phyloP scores from a whole-genome alignment of 2,113 vertebrate species.

The Megalops atlanticus region DNA sequence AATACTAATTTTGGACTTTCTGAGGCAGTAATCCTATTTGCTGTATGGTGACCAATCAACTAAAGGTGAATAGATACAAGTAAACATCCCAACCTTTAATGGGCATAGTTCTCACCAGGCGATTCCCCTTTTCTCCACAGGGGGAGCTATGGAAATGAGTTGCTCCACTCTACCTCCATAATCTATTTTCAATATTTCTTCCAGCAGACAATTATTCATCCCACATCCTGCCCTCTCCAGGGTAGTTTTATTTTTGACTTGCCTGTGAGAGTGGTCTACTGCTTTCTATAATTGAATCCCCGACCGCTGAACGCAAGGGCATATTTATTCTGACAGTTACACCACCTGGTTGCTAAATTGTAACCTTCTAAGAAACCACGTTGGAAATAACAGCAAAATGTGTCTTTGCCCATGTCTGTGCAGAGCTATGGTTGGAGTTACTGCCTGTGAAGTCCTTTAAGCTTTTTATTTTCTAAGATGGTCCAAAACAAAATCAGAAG shows the following conservation, averaged over 20 bases:
- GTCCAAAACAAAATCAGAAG: neutral
- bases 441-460: neutral
- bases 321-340: constrained; percentile 11
- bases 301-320: neutral
- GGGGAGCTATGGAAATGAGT: neutral
- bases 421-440: neutral
- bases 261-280: constrained; percentile 6
- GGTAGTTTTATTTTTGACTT: neutral
- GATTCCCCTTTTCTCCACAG: neutral
- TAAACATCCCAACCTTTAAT: no score
- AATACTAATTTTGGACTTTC: no score
- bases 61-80: no score
- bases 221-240: neutral
- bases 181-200: neutral
- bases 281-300: constrained; percentile 20
- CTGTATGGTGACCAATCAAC: no score
- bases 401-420: neutral
- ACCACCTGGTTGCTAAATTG: constrained; percentile 17
- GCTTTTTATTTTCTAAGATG: neutral
- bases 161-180: neutral
- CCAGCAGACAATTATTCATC: neutral
- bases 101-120: neutral
- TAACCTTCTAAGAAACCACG: constrained; percentile 11
- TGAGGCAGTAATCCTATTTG: no score
- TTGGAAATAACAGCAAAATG: neutral